Evolutionary conservation across 2,113 vertebrate species (phyloP).

Genomic region (Saccopteryx bilineata): DNA sequence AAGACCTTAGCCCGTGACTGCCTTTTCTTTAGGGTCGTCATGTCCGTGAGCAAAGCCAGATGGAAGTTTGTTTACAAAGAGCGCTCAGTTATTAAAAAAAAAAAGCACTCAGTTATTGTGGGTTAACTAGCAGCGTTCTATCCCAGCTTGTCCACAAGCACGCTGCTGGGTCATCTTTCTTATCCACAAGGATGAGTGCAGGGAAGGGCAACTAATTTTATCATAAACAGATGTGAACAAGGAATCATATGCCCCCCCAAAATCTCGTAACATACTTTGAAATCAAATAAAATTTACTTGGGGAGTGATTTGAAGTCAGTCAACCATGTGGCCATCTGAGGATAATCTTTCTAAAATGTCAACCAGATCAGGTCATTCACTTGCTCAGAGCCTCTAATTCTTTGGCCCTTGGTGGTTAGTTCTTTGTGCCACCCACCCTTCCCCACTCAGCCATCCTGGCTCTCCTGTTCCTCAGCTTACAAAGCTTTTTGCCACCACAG

Average conservation of each 20-base stretch:
- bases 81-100: background rate
- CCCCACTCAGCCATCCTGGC: background rate
- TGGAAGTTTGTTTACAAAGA: background rate
- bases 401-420: background rate
- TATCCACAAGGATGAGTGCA: background rate
- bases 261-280: background rate
- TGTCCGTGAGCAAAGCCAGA: background rate
- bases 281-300: background rate
- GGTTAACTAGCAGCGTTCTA: accelerated
- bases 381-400: background rate
- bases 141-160: background rate
- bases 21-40: background rate
- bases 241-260: background rate
- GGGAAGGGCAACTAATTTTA: constrained; percentile 20
- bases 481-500: background rate
- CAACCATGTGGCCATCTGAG: background rate
- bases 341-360: background rate
- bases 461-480: background rate
- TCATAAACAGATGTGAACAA: background rate
- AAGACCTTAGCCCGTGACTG: background rate
- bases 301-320: background rate
- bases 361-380: background rate
- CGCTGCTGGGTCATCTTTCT: background rate
- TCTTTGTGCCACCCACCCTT: background rate
- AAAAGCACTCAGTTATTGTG: accelerated